Evolutionary conservation across 2,888 invertebrate species (phyloP), one percentile per base, ranked within the genome.

Genomic region (Mythimna ferrago): DNA sequence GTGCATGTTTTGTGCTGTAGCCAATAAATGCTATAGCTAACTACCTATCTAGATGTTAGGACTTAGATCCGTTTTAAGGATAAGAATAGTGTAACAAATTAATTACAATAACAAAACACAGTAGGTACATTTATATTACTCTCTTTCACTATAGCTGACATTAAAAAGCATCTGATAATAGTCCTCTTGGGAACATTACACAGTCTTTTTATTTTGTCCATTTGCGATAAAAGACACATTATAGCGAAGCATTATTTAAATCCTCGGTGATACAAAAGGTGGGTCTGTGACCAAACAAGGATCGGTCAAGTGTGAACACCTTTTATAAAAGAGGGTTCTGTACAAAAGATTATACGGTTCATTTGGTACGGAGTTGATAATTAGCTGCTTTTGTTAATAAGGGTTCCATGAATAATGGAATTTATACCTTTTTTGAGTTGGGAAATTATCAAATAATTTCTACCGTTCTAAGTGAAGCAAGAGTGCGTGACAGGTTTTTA

Each of bases 331-430:
- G 72, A 81, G 70, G 85, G 83, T 75, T 78, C 78, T 62, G 74
- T 71, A 88, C 85, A 86, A 88, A 88, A 88, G 86, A 86, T 87
- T 85, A 84, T 61, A 71, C 83, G 80, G 80, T 73, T 82, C 87
- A 87, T 87, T 84, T 78, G 72, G 41, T 71, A 57, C 57, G 58
- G 73, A 78, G 73, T 79, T 81, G 71, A 80, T 88, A 83, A 86
- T 88, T 79, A 82, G 60, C 58, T 62, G 62, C 38, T 71, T 75
- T 74, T 74, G 62, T 61, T 58, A 60, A 54, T 71, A 58, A 26
- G 68, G 53, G n/a, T 57, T 65, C 48, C 10, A 66, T 32, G 58
- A 63, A 14, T 16, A 21, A 19, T 32, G 2, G 48, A 16, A 6
- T 19, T 48, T 48, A 16, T 16, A 6, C 48, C 6, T 48, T 16